A percentile compares a stretch with the other conserved stretches of the same genome.
Evolutionary conservation across 1,140 invertebrate genomes (phyloP).

Genomic region (Drosophila kohkoa): DNA sequence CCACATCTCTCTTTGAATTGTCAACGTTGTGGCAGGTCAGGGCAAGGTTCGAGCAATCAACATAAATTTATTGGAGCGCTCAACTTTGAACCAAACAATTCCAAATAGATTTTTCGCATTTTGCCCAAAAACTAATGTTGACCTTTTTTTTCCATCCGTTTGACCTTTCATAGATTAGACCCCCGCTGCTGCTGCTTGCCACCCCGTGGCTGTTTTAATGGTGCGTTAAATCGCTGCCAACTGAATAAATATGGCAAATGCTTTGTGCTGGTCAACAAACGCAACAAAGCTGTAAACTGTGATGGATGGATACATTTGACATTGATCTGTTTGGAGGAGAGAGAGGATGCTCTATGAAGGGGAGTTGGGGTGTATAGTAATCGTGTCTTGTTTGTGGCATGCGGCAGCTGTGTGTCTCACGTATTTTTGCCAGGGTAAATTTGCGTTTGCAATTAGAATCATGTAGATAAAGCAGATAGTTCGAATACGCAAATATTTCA

Average conservation of each 20-base stretch:
- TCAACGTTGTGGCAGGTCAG: conserved; percentile 57
- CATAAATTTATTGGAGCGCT: conserved; percentile 50
- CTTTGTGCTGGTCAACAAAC: conserved; percentile 42
- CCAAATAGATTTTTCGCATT: conserved; percentile 18
- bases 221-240: conserved; percentile 21
- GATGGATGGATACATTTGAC: conserved; percentile 52
- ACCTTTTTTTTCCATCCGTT: conserved; percentile 37
- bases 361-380: not conserved
- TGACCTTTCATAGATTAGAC: conserved; percentile 27
- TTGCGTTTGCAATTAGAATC: not conserved
- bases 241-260: conserved; percentile 24
- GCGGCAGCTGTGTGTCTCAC: too few relatives aligned
- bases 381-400: too few relatives aligned
- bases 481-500: not conserved
- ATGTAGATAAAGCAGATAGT: not conserved
- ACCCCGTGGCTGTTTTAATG: conserved; percentile 11
- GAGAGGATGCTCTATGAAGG: not conserved
- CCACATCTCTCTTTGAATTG: not conserved
- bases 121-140: conserved; percentile 25
- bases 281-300: conserved; percentile 48
- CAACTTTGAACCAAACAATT: conserved; percentile 64
- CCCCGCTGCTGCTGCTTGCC: not conserved
- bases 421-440: not conserved
- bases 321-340: conserved; percentile 44
- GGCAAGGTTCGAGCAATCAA: conserved; percentile 34